Conservation (phyloP, 2,797 vertebrate genomes). For the Protosalanx chinensis region DNA sequence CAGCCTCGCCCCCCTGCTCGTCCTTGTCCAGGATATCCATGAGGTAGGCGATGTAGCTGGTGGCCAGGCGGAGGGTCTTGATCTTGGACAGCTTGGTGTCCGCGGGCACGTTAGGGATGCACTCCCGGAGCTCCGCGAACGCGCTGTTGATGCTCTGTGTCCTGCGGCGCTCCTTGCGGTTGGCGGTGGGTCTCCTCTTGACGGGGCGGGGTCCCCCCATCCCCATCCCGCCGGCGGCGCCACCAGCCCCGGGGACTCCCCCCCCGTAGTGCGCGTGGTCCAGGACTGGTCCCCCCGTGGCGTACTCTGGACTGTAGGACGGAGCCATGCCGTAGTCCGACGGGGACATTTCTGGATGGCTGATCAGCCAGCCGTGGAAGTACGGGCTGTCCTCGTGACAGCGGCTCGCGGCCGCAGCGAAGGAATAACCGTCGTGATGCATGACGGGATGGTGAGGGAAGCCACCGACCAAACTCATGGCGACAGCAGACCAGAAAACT, state of each 20-base stretch:
- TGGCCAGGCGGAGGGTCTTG: conserved; percentile 93
- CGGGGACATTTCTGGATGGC: conserved; percentile 95
- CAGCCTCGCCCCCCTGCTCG: conserved; percentile 91
- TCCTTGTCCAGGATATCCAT: conserved; percentile 99
- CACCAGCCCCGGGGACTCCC: conserved; percentile 68
- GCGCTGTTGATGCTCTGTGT: conserved; percentile 99
- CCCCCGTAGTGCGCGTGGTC: conserved; percentile 86
- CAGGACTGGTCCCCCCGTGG: conserved; percentile 56
- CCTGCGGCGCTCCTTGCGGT: conserved; percentile 95
- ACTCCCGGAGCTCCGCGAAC: conserved; percentile 94
- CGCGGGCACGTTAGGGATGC: conserved; percentile 96
- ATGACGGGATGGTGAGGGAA: conserved; percentile 96
- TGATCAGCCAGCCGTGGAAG: conserved; percentile 97
- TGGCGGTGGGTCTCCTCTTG: conserved; percentile 93
- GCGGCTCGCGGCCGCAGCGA: conserved; percentile 84
- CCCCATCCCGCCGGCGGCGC: conserved; percentile 42
- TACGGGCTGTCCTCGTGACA: conserved; percentile 94
- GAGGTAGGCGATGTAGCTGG: conserved; percentile 99
- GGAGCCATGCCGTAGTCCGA: conserved; percentile 88
- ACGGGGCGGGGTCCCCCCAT: conserved; percentile 76
- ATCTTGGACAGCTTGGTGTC: conserved; percentile 99
- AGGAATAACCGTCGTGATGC: conserved; percentile 94
- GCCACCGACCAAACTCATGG: conserved; percentile 93
- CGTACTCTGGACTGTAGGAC: conserved; percentile 88
- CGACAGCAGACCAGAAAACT: conserved; percentile 42